Evolutionary conservation across 2,797 vertebrate species (phyloP).

Genomic region (Pelochelys cantorii): DNA sequence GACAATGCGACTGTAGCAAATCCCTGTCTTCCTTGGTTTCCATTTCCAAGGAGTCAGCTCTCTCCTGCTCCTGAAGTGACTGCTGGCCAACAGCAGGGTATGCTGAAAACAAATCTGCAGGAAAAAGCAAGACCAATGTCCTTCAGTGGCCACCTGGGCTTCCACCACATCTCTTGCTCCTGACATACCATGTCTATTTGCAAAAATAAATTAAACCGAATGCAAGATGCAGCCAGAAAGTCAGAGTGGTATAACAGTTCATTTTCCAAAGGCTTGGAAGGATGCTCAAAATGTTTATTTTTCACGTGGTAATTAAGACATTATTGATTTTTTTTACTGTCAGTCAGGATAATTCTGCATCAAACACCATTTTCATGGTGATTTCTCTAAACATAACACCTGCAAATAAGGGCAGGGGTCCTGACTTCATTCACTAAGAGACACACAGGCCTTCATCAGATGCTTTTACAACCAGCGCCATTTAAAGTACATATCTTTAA

Average conservation of each 20-base stretch:
- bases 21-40: slow-evolving; percentile 63
- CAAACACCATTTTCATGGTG: not conserved
- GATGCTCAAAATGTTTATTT: slow-evolving; percentile 52
- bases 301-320: slow-evolving; percentile 49
- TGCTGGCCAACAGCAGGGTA: slow-evolving; percentile 28
- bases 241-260: slow-evolving; percentile 65
- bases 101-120: not conserved
- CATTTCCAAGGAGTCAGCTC: slow-evolving; percentile 79
- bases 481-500: not conserved
- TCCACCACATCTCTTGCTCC: slow-evolving; percentile 68
- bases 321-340: not conserved
- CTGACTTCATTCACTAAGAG: not conserved
- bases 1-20: slow-evolving; percentile 53
- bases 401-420: not conserved
- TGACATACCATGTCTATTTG: slow-evolving; percentile 38
- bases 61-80: slow-evolving; percentile 61
- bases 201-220: slow-evolving; percentile 68
- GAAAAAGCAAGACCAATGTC: slow-evolving; percentile 40
- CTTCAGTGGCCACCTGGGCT: slow-evolving; percentile 72
- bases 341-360: slow-evolving; percentile 24
- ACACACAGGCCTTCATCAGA: not conserved
- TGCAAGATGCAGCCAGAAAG: slow-evolving; percentile 56
- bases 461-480: slow-evolving; percentile 12
- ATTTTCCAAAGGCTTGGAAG: slow-evolving; percentile 71
- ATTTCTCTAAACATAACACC: not conserved